A percentile compares a stretch with the other conserved stretches of the same genome.
phyloP scores from a whole-genome alignment of 2,113 vertebrate genomes.

The Vimba vimba region DNA sequence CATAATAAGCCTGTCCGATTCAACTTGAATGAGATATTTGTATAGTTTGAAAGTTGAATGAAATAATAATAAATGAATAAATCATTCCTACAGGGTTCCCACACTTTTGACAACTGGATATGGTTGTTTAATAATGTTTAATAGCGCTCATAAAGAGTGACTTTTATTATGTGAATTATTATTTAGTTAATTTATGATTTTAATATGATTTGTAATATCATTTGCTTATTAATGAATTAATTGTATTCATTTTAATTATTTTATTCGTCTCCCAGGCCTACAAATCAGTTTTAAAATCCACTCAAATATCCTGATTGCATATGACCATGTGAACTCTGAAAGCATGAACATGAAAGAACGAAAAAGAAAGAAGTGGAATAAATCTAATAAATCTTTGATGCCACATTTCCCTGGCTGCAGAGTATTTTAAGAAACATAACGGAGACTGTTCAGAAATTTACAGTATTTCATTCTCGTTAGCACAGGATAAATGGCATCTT shows the following conservation, averaged over 20 bases:
- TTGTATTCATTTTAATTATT: background rate
- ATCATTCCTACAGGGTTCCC: background rate
- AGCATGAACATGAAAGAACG: background rate
- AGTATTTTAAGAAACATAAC: constrained; percentile 12
- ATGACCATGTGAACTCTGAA: background rate
- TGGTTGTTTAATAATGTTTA: background rate
- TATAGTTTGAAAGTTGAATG: background rate
- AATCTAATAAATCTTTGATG: constrained; percentile 22
- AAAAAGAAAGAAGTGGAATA: constrained; percentile 24
- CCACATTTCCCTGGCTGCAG: background rate
- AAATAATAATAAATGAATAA: background rate
- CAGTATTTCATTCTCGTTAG: background rate
- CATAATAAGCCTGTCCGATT: background rate
- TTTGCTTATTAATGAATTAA: background rate
- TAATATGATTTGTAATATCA: background rate
- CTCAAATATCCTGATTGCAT: background rate
- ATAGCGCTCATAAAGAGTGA: background rate
- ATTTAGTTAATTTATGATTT: background rate
- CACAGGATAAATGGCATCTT: background rate
- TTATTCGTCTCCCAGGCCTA: background rate
- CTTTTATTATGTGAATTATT: background rate
- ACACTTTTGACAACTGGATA: background rate
- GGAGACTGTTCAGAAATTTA: background rate
- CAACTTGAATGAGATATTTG: background rate
- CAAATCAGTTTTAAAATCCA: background rate